Evolutionary conservation across 2,888 invertebrate species (phyloP), one percentile per base, ranked within the genome.

Genomic region (Trichopoda pennipes): DNA sequence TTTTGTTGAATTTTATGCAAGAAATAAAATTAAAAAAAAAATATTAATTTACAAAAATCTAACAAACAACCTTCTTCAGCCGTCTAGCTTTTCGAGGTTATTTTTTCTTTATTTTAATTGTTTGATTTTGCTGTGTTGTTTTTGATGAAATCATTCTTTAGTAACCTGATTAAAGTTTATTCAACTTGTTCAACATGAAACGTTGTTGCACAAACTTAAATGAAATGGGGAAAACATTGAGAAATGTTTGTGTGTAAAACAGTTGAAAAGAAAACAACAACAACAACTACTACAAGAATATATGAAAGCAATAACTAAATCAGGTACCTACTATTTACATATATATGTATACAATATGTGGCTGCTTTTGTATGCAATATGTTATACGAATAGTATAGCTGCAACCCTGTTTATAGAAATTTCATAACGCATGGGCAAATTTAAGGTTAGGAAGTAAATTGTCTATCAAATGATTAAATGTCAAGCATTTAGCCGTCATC

Each of bases 161-260:
- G 47, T 75, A 82, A 78, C 81, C 81, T 78, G 78, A 64, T 70
- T 82, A 75, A 82, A 82, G 81, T 82, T 78, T 82, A 78, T 70
- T 78, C 70, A 82, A 82, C 78, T 53, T 77, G 32, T 58, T 28
- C n/a, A 12, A 60, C n/a, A 16, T 28, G 28, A 51, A 21, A 14
- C n/a, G 12, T 38, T 64, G 32, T 19, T 35, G 63, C 21, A 56
- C 32, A 19, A 28, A 32, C 19, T 32, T 17, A 56, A 56, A 17
- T 28, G 7, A 21, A 42, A 64, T 63, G 38, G 23, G 19, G 32
- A 44, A n/a, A n/a, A n/a, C n/a, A n/a, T n/a, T n/a, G 23, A n/a
- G 14, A 44, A 44, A 68, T 23, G 53, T 66, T n/a, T 35, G 21
- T 35, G 38, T 17, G 2, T 53, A 21, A 1, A 58, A 14, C 16